Base-by-base conservation (phyloP, 1,140 invertebrate species). In the Drosophila orena region DNA sequence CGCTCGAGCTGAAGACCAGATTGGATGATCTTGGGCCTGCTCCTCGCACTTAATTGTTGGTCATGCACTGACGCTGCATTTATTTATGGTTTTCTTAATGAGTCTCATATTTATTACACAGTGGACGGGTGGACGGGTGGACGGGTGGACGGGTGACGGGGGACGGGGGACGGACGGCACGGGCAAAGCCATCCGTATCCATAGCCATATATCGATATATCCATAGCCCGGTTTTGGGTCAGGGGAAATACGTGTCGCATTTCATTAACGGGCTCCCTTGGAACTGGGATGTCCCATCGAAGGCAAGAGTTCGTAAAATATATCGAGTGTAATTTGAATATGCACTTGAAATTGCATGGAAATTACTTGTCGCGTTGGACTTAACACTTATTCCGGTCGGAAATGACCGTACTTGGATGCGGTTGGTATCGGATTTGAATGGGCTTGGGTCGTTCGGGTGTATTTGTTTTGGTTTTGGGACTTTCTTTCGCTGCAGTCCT, bases 31-130 rank as follows among this genome's bases (percentile, higher is more conserved):
- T 88, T 89, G 84, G 74, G 74, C 55, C 79, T 79, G 78, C 81
- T 86, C 58, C 77, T 80, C 64, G 73, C 84, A 77, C 79, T 89
- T 88, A 89, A 90, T 89, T 89, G 84, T 80, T 66, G 80, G 85
- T 89, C 84, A 90, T 89, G 84, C 84, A 60, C 84, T 89, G 84
- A 89, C 84, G 68, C 58, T 89, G 84, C 84, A 84, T 90, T 89
- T 89, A 90, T 89, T 89, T 89, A 89, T 89, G 84, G 79, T 89
- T 80, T 80, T 89, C 84, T 90, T 89, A 89, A 89, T 89, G 84
- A 89, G 84, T 89, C 79, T 90, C 84, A 89, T 89, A 89, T 89
- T 89, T 89, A 89, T 89, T 89, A 80, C 85, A 88, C 72, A 77
- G 52, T 20, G 30, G 42, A 42, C 72, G 15, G 37, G 2, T 22